A percentile compares a stretch with the other conserved stretches of the same genome.
phyloP scores from a whole-genome alignment of 2,888 invertebrate species.

The Panzeria rudis region DNA sequence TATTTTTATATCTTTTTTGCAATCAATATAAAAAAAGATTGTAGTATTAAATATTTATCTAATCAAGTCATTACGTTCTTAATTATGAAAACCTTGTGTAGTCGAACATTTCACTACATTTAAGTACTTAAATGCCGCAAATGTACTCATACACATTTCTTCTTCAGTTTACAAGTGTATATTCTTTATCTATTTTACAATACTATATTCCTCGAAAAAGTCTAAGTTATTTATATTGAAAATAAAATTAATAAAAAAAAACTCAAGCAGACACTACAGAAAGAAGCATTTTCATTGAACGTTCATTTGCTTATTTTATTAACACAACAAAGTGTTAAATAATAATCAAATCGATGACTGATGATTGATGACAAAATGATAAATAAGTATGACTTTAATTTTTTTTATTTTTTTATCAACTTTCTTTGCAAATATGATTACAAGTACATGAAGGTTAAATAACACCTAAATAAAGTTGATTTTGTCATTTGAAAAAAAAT shows the following conservation, averaged over 20 bases:
- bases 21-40: not conserved
- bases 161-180: slow-evolving; percentile 10
- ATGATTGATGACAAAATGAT: slow-evolving; percentile 58
- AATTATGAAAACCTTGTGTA: slow-evolving; percentile 32
- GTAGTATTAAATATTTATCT: slow-evolving; percentile 47
- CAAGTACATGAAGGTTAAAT: not conserved
- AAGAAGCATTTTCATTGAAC: slow-evolving; percentile 3
- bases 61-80: slow-evolving; percentile 63
- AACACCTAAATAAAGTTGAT: not conserved
- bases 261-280: slow-evolving; percentile 8
- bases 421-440: slow-evolving; percentile 8
- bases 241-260: slow-evolving; percentile 10
- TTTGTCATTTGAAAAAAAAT: not conserved
- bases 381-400: slow-evolving; percentile 5
- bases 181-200: slow-evolving; percentile 6
- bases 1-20: not conserved
- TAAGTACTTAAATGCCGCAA: slow-evolving; percentile 4
- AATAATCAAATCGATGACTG: slow-evolving; percentile 55
- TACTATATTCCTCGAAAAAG: not conserved
- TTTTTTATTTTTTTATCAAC: not conserved
- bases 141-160: slow-evolving; percentile 3
- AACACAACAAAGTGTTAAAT: slow-evolving; percentile 57
- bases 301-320: slow-evolving; percentile 46
- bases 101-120: not conserved
- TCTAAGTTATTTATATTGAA: not conserved